Conservation (phyloP, 1,140 invertebrate genomes). For the Uloborus diversus region DNA sequence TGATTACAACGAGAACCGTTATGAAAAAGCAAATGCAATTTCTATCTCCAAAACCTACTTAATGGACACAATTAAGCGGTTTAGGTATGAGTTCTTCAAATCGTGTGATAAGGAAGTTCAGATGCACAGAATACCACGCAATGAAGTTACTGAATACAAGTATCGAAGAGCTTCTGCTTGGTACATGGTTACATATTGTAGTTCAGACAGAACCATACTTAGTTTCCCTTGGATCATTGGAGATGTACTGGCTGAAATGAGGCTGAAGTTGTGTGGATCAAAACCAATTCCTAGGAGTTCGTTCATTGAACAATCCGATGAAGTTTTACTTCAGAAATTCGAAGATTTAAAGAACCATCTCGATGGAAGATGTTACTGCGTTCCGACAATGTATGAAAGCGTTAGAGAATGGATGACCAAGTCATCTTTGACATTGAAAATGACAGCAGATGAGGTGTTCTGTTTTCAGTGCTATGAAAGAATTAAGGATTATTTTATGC, state of each 20-base stretch:
- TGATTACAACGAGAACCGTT: constrained; percentile 19
- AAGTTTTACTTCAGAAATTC: neutral
- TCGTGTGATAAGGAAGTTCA: neutral
- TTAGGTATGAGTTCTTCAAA: neutral
- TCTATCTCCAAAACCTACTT: constrained; percentile 14
- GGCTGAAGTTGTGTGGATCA: neutral
- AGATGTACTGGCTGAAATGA: constrained; percentile 24
- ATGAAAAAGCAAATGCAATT: constrained; percentile 28
- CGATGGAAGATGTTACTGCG: neutral
- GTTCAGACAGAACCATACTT: neutral
- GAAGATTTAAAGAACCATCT: neutral
- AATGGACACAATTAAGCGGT: constrained; percentile 25
- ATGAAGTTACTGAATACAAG: neutral
- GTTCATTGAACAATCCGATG: constrained; percentile 27
- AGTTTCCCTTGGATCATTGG: constrained; percentile 53
- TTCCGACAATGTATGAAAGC: neutral
- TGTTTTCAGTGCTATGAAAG: constrained; percentile 1
- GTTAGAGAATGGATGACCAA: constrained; percentile 10
- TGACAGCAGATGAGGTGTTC: neutral
- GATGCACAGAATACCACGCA: neutral
- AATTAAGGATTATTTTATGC: neutral
- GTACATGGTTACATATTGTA: constrained; percentile 47
- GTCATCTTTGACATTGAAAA: constrained; percentile 7
- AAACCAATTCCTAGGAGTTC: neutral
- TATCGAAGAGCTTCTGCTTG: constrained; percentile 42